Base-by-base conservation (phyloP, 2,113 vertebrate genomes). In the Cebus imitator region DNA sequence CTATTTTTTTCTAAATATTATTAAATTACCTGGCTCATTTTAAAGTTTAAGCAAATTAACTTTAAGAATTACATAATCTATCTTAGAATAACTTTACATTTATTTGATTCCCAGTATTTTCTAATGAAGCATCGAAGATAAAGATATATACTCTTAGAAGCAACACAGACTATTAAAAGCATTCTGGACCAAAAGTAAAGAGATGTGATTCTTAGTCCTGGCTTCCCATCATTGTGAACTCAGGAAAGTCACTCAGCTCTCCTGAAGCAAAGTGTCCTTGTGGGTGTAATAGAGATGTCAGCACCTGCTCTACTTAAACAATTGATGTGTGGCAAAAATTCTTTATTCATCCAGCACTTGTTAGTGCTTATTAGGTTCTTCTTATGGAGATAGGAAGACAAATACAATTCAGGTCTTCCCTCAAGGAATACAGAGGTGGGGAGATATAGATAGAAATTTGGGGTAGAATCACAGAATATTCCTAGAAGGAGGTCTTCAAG, bases 61-160 rank as follows among this genome's bases (percentile, higher is more conserved):
- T 94, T 86, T 40, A 57, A 92, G 87, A 84, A 90, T 80, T 76
- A 76, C 23, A 76, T 70, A 72, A 75, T 89, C 32, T 92, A 45
- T 72, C 61, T 88, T 85, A 83, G 45, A 78, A 87, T 80, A 91
- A 93, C 8, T 93, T 97, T 90, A 80, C 9, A 76, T 90, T 90
- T 89, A 40, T 97, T 92, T 82, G 17, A 88, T 58, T 90, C 21
- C 14, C 37, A 45, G 61, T 89, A 4, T 80, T 95, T 96, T 89
- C 45, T 91, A 91, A 70, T 40, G 6, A 91, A 93, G 68, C 18
- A 23, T 87, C 73, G 16, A 85, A 88, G 72, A 12, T 93, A 79
- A 96, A 73, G 37, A 73, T 52, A 93, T 37, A 58, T 21, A 68
- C 17, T 90, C 61, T 86, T 57, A 45, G 72, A 55, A 91, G 30